These are phyloP conservation scores for Aphaenogaster floridana DNA, from an alignment of 1,140 invertebrate genomes.

Conservation along the genomic window DNA sequence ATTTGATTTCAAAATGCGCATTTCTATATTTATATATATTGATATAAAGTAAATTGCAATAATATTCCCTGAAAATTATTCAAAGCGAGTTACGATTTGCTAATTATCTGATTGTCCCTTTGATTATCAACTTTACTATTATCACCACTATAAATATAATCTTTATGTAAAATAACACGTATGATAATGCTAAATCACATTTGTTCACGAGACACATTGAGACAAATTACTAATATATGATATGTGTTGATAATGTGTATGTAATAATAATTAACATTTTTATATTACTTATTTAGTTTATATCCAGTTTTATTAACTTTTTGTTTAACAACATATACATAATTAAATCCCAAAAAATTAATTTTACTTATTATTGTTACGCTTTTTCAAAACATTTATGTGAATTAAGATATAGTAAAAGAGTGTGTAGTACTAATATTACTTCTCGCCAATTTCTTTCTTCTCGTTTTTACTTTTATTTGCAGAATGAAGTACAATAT, in stretches of 20 bases:
- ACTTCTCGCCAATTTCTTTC: not conserved
- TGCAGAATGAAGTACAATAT: not conserved
- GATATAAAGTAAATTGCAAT: constrained; percentile 46
- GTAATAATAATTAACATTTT: not conserved
- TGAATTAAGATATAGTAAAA: not conserved
- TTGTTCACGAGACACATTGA: not conserved
- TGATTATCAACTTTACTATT: constrained; percentile 2
- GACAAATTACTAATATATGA: not conserved
- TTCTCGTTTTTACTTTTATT: not conserved
- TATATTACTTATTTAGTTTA: constrained; percentile 2
- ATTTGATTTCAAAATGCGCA: constrained; percentile 46
- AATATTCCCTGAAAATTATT: constrained; percentile 40
- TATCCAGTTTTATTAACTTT: not conserved
- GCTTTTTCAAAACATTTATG: not conserved
- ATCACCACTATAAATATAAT: not conserved
- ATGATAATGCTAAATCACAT: not conserved
- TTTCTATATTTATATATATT: constrained; percentile 38
- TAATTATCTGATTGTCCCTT: constrained; percentile 19
- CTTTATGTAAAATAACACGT: not conserved
- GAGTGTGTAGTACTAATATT: not conserved
- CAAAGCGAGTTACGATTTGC: constrained; percentile 37
- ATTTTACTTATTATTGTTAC: not conserved
- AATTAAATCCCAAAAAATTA: not conserved
- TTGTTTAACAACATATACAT: not conserved
- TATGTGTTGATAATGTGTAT: not conserved